These are phyloP conservation scores for Idaea dimidiata DNA, from an alignment of 2,888 invertebrate species.

Conservation along the genomic window DNA sequence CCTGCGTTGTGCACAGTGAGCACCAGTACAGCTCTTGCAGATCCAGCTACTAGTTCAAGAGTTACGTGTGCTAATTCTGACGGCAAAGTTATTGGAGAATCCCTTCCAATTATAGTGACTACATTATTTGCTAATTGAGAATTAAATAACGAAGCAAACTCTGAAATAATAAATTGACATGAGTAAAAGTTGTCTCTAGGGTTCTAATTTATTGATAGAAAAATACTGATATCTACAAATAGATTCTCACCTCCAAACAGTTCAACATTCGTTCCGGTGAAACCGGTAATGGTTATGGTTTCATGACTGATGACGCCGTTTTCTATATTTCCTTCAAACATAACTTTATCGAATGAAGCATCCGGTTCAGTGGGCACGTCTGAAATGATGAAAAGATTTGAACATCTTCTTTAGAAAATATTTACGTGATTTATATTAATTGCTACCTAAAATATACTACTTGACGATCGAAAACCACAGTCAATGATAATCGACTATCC, in stretches of 20 bases:
- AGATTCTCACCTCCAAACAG: constrained; percentile 49
- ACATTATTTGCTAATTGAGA: constrained; percentile 33
- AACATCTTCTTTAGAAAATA: background rate
- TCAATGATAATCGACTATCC: background rate
- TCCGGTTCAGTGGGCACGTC: constrained; percentile 7
- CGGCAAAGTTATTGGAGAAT: constrained; percentile 35
- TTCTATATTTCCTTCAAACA: constrained; percentile 49
- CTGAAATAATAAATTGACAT: constrained; percentile 32
- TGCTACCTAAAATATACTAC: background rate
- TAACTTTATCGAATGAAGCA: constrained; percentile 45
- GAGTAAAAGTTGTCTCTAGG: background rate
- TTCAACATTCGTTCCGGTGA: constrained; percentile 37
- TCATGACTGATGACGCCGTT: constrained; percentile 45
- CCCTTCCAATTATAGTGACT: constrained; percentile 38
- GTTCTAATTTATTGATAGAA: no score
- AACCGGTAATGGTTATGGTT: constrained; percentile 42
- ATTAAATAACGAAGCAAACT: constrained; percentile 43
- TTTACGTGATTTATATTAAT: no score
- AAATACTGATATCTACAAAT: no score
- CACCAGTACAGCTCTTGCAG: constrained; percentile 48
- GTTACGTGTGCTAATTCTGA: constrained; percentile 36
- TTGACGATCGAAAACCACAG: background rate
- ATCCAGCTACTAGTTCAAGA: constrained; percentile 48
- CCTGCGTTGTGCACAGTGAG: constrained; percentile 23
- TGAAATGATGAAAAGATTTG: background rate